Conservation (phyloP, 2,888 invertebrate genomes). For the Agrotis exclamationis region DNA sequence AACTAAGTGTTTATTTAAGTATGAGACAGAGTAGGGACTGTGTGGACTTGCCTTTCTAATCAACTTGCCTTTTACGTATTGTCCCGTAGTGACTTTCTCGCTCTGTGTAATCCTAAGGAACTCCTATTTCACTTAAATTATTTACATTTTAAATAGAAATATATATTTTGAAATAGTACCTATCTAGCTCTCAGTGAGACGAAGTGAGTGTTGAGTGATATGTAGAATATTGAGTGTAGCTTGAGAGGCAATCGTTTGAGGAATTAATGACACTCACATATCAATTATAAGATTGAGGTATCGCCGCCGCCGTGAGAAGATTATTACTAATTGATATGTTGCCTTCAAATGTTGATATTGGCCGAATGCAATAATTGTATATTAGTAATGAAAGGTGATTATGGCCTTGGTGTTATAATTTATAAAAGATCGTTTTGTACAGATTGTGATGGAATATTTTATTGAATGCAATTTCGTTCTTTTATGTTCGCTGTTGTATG, state of each 20-base stretch:
- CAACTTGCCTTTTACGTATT: slow-evolving; percentile 84
- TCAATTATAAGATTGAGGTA: slow-evolving; percentile 73
- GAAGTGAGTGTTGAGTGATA: slow-evolving; percentile 43
- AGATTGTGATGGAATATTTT: slow-evolving; percentile 67
- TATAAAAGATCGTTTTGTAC: slow-evolving; percentile 57
- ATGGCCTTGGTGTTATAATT: slow-evolving; percentile 65
- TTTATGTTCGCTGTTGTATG: slow-evolving; percentile 68
- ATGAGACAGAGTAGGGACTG: slow-evolving; percentile 78
- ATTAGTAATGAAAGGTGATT: slow-evolving; percentile 69
- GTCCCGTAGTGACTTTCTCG: slow-evolving; percentile 75
- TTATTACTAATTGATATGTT: slow-evolving; percentile 73
- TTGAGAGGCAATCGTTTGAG: slow-evolving; percentile 57
- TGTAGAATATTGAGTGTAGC: slow-evolving; percentile 40
- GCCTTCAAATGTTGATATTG: slow-evolving; percentile 73
- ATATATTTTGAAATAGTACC: slow-evolving; percentile 71
- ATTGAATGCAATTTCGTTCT: slow-evolving; percentile 73
- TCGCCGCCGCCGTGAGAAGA: slow-evolving; percentile 68
- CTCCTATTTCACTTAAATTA: slow-evolving; percentile 71
- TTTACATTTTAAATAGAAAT: slow-evolving; percentile 71
- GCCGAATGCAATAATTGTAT: slow-evolving; percentile 74
- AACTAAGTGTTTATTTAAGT: slow-evolving; percentile 72
- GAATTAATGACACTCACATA: slow-evolving; percentile 76
- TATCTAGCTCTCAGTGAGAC: slow-evolving; percentile 65
- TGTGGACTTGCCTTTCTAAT: slow-evolving; percentile 84
- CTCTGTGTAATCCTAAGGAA: slow-evolving; percentile 69